A percentile compares a stretch with the other conserved stretches of the same genome.
These are phyloP conservation scores for Rotaria sp. DNA, from an alignment of 2,888 invertebrate genomes.

Conservation along the genomic window DNA sequence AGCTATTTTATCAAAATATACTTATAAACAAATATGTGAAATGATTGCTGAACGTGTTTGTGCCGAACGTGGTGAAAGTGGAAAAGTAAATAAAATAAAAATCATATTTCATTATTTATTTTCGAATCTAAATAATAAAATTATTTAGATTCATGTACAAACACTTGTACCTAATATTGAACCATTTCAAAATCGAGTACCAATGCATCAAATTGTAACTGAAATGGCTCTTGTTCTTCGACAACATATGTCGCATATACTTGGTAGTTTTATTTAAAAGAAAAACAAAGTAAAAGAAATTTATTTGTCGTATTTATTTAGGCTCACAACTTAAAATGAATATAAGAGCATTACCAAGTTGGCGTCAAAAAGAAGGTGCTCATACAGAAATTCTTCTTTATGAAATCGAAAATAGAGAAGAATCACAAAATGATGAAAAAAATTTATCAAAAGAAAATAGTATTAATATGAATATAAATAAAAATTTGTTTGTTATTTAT, in stretches of 20 bases:
- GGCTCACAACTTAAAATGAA: conserved; percentile 7
- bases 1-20: conserved; percentile 4
- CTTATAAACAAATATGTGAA: conserved; percentile 21
- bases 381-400: conserved; percentile 21
- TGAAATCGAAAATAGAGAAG: neutral
- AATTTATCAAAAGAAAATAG: neutral
- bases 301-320: neutral
- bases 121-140: neutral
- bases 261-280: neutral
- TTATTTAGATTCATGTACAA: conserved; percentile 5
- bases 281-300: neutral
- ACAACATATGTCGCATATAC: conserved; percentile 9
- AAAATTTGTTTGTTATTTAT: neutral
- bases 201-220: conserved; percentile 18
- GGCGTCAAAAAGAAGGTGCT: conserved; percentile 15
- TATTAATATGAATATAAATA: neutral
- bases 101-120: neutral
- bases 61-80: neutral
- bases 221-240: conserved; percentile 18
- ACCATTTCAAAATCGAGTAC: conserved; percentile 30
- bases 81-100: neutral
- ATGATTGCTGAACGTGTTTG: conserved; percentile 15
- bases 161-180: conserved; percentile 8
- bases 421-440: no score
- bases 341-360: conserved; percentile 13